phyloP scores from a whole-genome alignment of 2,888 invertebrate genomes.

The Lasioglossum oenotherae region DNA sequence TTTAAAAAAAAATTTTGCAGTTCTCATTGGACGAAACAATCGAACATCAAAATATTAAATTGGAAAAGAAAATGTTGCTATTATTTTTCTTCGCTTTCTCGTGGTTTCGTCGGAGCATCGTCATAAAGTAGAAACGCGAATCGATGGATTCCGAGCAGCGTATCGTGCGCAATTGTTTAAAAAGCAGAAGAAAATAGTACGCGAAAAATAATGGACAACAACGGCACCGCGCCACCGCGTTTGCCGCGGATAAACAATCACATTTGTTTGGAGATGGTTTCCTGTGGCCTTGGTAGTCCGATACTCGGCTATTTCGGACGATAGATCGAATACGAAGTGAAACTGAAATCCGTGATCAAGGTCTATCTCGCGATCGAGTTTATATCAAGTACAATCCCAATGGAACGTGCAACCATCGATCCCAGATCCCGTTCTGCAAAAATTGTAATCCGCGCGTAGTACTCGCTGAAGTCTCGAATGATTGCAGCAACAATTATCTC shows the following conservation, averaged over 20 bases:
- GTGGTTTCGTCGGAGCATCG: background rate
- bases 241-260: slow-evolving; percentile 58
- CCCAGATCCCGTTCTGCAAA: background rate
- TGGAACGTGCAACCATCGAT: background rate
- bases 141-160: background rate
- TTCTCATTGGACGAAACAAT: background rate
- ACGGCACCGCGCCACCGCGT: background rate
- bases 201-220: slow-evolving; percentile 6
- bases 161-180: background rate
- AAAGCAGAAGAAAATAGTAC: background rate
- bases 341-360: slow-evolving; percentile 56
- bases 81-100: background rate
- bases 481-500: background rate
- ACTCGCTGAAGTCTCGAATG: background rate
- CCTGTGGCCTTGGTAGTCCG: slow-evolving; percentile 76
- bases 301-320: slow-evolving; percentile 70
- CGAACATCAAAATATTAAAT: background rate
- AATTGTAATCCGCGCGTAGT: background rate
- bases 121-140: background rate
- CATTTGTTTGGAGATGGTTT: slow-evolving; percentile 77
- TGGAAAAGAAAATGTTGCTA: background rate
- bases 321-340: slow-evolving; percentile 54
- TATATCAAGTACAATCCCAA: slow-evolving; percentile 27
- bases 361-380: slow-evolving; percentile 59
- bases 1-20: background rate